Base-by-base conservation (phyloP, 92 coral and sea anemone genomes). In the Palythoa caribaeorum region DNA sequence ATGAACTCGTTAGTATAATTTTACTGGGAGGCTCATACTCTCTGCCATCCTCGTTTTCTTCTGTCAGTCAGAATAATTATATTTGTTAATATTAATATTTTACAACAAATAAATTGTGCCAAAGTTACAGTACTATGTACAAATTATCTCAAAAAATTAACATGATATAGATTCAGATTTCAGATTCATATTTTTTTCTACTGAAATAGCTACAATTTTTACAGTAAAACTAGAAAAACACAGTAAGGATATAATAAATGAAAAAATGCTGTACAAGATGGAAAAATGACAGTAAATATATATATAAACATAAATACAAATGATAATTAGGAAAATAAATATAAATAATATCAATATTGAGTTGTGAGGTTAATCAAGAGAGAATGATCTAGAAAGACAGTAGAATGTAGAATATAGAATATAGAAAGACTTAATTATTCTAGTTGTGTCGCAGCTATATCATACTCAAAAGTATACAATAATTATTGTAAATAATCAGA, bases 81-180 rank as follows among this genome's bases (percentile, higher is more conserved):
- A 63, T 5, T n/a, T 63, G 70, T 63, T n/a, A n/a, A 63, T 63
- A 63, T n/a, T 63, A n/a, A 63, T 63, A 63, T 63, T 63, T 63
- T n/a, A 21, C 70, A 63, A 63, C 17, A 63, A 63, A 17, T 0
- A 63, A 63, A 63, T 63, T n/a, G 35, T 63, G 28, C 36, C 70
- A 63, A n/a, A 63, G 70, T n/a, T 63, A n/a, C 6, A 44, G 48
- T 44, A 63, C 70, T 63, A 63, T 63, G 36, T 63, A 63, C 9
- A 63, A 63, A 63, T 63, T 63, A 63, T 63, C 35, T 63, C 35
- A 63, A 63, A 17, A 63, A 63, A 2, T 63, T 63, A 63, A 63
- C 70, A 63, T 63, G 48, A 44, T 44, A 44, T 44, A 44, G 2
- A 44, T 44, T 44, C 48, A 44, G 48, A 44, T 44, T 44, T 44